These are phyloP conservation scores for Drosophila infuscata DNA, from an alignment of 2,888 invertebrate species.

Conservation along the genomic window DNA sequence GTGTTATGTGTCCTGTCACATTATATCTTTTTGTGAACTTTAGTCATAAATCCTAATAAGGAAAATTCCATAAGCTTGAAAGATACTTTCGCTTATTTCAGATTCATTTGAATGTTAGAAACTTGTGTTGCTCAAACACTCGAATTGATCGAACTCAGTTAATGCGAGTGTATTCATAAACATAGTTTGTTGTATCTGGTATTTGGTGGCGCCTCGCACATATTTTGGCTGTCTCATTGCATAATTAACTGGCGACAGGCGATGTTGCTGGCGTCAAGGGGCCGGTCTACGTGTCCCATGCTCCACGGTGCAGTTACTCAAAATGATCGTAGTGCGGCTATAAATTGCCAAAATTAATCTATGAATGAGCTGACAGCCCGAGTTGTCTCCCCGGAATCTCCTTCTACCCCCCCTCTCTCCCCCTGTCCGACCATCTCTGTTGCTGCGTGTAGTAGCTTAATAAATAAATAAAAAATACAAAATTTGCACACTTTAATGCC, in stretches of 20 bases:
- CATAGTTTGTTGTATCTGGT: slow-evolving; percentile 26
- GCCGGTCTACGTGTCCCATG: slow-evolving; percentile 41
- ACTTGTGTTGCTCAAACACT: background rate
- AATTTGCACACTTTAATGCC: slow-evolving; percentile 71
- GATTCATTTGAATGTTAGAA: background rate
- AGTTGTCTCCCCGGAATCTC: slow-evolving; percentile 5
- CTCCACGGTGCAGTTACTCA: slow-evolving; percentile 67
- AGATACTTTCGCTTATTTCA: background rate
- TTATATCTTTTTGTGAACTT: background rate
- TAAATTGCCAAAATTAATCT: slow-evolving; percentile 80
- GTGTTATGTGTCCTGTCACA: background rate
- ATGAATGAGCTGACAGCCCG: slow-evolving; percentile 72
- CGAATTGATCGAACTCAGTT: background rate
- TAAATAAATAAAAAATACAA: slow-evolving; percentile 46
- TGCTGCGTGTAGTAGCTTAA: slow-evolving; percentile 64
- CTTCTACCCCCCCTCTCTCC: slow-evolving; percentile 5
- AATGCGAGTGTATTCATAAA: slow-evolving; percentile 27
- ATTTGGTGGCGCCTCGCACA: slow-evolving; percentile 37
- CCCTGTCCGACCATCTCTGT: background rate
- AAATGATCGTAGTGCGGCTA: slow-evolving; percentile 66
- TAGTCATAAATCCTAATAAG: background rate
- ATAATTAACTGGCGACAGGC: slow-evolving; percentile 62
- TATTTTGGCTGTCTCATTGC: slow-evolving; percentile 50
- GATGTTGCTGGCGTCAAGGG: slow-evolving; percentile 33
- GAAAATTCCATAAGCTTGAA: background rate